phyloP scores from a whole-genome alignment of 2,888 invertebrate species.

The Oscheius sp. region DNA sequence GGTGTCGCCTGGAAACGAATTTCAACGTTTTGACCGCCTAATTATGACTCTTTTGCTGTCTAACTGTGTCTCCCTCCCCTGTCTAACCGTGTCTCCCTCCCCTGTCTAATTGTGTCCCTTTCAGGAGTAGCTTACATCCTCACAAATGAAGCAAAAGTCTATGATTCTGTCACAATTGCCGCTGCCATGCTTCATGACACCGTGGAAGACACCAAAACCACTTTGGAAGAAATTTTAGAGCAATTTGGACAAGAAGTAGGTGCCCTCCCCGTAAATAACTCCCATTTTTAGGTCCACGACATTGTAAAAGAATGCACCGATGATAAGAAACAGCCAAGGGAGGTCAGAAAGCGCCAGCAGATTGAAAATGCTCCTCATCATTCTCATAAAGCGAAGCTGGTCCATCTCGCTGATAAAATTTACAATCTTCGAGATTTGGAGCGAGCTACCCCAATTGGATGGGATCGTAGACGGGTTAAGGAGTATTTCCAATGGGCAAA shows the following conservation, averaged over 20 bases:
- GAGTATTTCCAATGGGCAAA: conserved; percentile 70
- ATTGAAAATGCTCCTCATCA: conserved; percentile 61
- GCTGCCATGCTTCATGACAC: conserved; percentile 86
- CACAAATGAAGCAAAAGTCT: conserved; percentile 68
- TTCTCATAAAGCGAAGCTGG: conserved; percentile 79
- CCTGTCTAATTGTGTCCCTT: not conserved
- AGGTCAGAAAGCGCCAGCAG: conserved; percentile 77
- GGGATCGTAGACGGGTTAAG: conserved; percentile 62
- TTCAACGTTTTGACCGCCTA: no score
- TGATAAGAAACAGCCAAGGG: conserved; percentile 81
- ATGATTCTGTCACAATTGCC: conserved; percentile 75
- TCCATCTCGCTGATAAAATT: conserved; percentile 85
- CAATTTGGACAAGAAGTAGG: conserved; percentile 73
- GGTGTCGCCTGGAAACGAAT: no score
- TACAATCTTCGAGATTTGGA: conserved; percentile 84
- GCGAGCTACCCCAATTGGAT: conserved; percentile 73
- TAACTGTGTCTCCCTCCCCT: no score
- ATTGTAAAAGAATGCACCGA: conserved; percentile 77
- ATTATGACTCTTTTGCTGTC: no score
- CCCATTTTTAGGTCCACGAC: conserved; percentile 38
- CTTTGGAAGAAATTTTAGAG: conserved; percentile 77
- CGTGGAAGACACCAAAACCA: conserved; percentile 86
- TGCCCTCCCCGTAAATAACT: not conserved
- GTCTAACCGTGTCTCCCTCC: no score
- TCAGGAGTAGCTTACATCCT: conserved; percentile 75